Evolutionary conservation across 2,113 vertebrate genomes (phyloP).

Genomic region (Empidonax traillii): DNA sequence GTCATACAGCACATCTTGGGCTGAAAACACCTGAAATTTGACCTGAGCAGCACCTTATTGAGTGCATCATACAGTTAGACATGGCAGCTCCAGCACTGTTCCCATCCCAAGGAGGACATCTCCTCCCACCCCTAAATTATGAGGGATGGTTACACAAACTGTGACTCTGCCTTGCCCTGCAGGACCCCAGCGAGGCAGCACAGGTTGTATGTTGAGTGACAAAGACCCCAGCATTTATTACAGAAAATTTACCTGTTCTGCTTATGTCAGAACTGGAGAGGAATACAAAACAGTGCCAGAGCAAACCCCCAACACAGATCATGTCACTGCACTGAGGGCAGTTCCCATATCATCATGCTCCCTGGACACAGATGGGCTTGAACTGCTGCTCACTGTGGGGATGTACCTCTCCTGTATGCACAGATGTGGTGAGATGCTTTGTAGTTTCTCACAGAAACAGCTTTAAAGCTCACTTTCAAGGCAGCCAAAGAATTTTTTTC

Average conservation of each 20-base stretch:
- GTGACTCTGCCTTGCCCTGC: neutral
- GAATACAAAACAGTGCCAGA: neutral
- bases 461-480: neutral
- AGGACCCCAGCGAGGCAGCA: neutral
- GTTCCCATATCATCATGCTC: neutral
- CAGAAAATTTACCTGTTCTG: neutral
- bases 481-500: neutral
- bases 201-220: neutral
- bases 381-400: neutral
- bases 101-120: neutral
- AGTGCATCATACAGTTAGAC: neutral
- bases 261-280: neutral
- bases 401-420: neutral
- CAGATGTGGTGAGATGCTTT: neutral
- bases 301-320: neutral
- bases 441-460: neutral
- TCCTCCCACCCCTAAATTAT: neutral
- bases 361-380: fast-evolving
- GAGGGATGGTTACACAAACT: neutral
- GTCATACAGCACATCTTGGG: fast-evolving
- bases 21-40: neutral
- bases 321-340: neutral
- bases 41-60: neutral
- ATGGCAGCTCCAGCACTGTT: neutral
- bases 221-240: neutral